phyloP scores from a whole-genome alignment of 2,113 vertebrate species.

The Leucosticte australis region DNA sequence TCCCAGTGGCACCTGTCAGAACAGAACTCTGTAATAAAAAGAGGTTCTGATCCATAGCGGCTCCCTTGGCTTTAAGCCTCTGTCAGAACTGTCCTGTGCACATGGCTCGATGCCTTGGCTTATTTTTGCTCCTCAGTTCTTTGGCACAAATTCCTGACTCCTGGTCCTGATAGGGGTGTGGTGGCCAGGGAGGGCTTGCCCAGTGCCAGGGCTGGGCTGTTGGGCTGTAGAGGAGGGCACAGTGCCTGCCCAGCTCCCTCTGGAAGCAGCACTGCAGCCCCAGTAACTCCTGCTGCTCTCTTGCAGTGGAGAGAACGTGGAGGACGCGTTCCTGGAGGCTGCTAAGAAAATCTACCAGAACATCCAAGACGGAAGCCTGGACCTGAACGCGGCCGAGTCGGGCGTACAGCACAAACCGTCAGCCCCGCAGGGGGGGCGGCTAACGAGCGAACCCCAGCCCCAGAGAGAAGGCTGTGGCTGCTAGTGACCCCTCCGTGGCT shows the following conservation, averaged over 20 bases:
- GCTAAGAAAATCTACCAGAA: slow-evolving; percentile 99
- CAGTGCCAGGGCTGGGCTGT: background rate
- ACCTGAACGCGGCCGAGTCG: slow-evolving; percentile 95
- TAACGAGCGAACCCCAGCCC: slow-evolving; percentile 91
- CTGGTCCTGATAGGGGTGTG: accelerated
- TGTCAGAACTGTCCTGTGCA: background rate
- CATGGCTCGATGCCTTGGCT: accelerated
- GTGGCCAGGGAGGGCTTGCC: background rate
- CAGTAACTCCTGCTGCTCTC: background rate
- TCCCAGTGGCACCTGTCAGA: background rate
- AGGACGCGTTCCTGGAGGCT: slow-evolving; percentile 96
- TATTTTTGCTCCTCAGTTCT: accelerated
- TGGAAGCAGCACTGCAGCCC: accelerated
- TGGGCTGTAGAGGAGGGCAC: background rate
- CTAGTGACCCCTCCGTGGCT: slow-evolving; percentile 84
- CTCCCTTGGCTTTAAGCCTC: background rate
- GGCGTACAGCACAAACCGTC: slow-evolving; percentile 98
- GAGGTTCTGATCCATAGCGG: accelerated
- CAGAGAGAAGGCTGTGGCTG: slow-evolving; percentile 95
- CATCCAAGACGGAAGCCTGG: slow-evolving; percentile 97
- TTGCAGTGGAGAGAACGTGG: slow-evolving; percentile 93
- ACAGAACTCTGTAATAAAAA: background rate
- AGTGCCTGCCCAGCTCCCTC: background rate
- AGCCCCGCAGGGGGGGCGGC: slow-evolving; percentile 89
- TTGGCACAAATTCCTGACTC: accelerated